These are phyloP conservation scores for Typhlomys cinereus DNA, from an alignment of 2,113 vertebrate species.

Conservation along the genomic window DNA sequence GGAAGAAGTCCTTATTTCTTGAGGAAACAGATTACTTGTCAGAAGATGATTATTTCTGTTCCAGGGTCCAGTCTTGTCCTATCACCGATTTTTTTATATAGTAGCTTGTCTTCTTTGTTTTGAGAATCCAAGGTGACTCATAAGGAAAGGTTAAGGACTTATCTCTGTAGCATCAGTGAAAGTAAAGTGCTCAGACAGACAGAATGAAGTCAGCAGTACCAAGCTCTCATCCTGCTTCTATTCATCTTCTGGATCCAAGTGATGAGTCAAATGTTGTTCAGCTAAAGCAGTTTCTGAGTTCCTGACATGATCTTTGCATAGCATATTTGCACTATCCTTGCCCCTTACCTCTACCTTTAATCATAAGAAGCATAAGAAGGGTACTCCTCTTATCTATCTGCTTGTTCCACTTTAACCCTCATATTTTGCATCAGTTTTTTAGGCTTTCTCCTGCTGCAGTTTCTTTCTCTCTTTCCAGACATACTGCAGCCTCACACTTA, in stretches of 20 bases:
- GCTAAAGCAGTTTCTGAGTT: too few species aligned
- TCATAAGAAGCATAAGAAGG: accelerated
- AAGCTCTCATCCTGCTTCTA: neutral
- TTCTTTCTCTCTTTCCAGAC: neutral
- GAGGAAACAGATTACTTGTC: too few species aligned
- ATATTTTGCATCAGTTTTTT: neutral
- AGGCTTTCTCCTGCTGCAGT: neutral
- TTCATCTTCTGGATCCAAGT: neutral
- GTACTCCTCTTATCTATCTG: neutral
- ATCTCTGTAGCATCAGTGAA: neutral
- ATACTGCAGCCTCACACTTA: neutral
- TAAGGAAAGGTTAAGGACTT: neutral
- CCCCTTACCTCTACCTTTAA: accelerated
- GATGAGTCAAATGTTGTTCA: too few species aligned
- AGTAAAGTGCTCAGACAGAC: neutral
- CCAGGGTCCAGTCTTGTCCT: neutral
- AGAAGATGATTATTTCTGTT: too few species aligned
- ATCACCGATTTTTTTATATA: neutral
- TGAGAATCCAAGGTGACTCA: neutral
- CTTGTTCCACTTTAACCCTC: neutral
- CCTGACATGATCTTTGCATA: accelerated
- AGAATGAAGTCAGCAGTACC: neutral
- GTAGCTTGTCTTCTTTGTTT: neutral
- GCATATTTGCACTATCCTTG: accelerated
- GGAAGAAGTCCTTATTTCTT: neutral